Evolutionary conservation across 1,140 invertebrate genomes (phyloP), one percentile per base, ranked within the genome.

Genomic region (Platyscapa corneri): DNA sequence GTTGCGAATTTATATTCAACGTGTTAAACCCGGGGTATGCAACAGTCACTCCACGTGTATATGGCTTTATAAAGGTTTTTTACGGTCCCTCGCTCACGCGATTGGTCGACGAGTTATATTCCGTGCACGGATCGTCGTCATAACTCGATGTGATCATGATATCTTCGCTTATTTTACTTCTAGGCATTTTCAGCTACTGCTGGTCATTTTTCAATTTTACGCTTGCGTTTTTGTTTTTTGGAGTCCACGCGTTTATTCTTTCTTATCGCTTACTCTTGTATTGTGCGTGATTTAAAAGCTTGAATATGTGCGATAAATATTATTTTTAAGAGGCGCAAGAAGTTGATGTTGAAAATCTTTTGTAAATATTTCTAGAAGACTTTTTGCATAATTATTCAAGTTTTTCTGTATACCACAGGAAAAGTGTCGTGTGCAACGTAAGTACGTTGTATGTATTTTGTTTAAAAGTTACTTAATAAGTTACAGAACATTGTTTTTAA

Each of bases 21-120:
- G 16, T n/a, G 5, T 75, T 30, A n/a, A 46, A 46, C 27, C 42
- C 7, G 6, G 72, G 20, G 72, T 75, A 75, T 75, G 72, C n/a
- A 46, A n/a, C 39, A 46, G 37, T 46, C 42, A 46, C 72, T 46
- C 46, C 6, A 12, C 46, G 49, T 27, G n/a, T 53, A 46, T 42
- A 20, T 14, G 42, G n/a, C 30, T 56, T 49, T 39, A 65, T 49
- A 67, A 82, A 82, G 65, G 53, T 82, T 82, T 53, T 82, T 70
- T 82, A 70, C 32, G 64, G 79, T n/a, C 30, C n/a, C 32, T 30
- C 79, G 2, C 64, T 42, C 30, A 34, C 20, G 79, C 79, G 64
- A 81, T 81, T 81, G 65, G 79, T 18, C n/a, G 37, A 53, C 23
- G 75, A 77, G 75, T 77, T 77, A 39, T 80, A 80, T 65, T 65